These are phyloP conservation scores for Brevipalpus yothersi DNA, from an alignment of 1,140 invertebrate genomes.

Conservation along the genomic window DNA sequence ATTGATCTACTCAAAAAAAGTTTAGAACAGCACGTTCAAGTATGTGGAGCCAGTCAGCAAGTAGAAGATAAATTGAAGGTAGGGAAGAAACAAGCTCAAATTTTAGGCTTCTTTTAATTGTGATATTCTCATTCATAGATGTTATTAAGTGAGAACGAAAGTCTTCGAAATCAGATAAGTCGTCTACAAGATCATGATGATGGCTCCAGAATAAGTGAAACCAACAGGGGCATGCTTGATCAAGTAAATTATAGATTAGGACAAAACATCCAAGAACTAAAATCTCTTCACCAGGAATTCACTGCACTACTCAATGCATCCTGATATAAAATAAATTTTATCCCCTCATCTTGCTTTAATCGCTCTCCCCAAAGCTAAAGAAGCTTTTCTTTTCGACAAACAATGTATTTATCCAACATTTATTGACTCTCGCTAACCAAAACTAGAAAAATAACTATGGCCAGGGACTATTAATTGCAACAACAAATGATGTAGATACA, in stretches of 20 bases:
- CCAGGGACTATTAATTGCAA: no score
- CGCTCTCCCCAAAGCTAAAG: no score
- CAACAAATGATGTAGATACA: no score
- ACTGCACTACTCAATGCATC: slow-evolving; percentile 28
- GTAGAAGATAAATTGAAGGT: slow-evolving; percentile 14
- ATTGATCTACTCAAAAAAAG: slow-evolving; percentile 10
- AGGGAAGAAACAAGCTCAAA: neutral
- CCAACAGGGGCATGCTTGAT: slow-evolving; percentile 54
- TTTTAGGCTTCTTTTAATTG: neutral
- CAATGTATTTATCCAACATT: no score
- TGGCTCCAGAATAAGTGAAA: slow-evolving; percentile 40
- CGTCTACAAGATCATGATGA: slow-evolving; percentile 58
- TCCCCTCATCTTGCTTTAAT: no score
- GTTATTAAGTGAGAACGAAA: slow-evolving; percentile 40
- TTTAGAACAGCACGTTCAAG: slow-evolving; percentile 10
- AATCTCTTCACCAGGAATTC: slow-evolving; percentile 56
- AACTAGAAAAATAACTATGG: no score
- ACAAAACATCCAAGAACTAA: slow-evolving; percentile 56
- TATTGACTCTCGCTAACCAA: no score
- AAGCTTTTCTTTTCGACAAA: no score
- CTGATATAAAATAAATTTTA: neutral
- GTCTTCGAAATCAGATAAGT: slow-evolving; percentile 38
- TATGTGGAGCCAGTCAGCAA: slow-evolving; percentile 10
- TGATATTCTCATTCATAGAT: neutral
- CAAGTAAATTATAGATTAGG: slow-evolving; percentile 57